Conservation (phyloP, 1,140 invertebrate species). For the fruit fly (Drosophila melanogaster) region Release_6_plus_ISO1_MT NT_037436.4:22716001-22716500, state of each 20-base stretch:
- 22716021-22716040: background rate
- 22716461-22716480: slow-evolving; percentile 20
- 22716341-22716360: slow-evolving; percentile 94
- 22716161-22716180: slow-evolving; percentile 28
- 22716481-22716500: slow-evolving; percentile 33
- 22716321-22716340: slow-evolving; percentile 68
- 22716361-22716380: slow-evolving; percentile 86
- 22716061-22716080: slow-evolving; percentile 88
- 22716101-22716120: slow-evolving; percentile 50
- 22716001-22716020: background rate
- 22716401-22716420: slow-evolving; percentile 88
- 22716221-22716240: background rate
- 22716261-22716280: slow-evolving; percentile 27
- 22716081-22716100: slow-evolving; percentile 87
- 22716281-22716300: slow-evolving; percentile 28
- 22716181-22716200: slow-evolving; percentile 38
- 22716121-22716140: slow-evolving; percentile 84
- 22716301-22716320: slow-evolving; percentile 68
- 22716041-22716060: slow-evolving; percentile 86
- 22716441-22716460: slow-evolving; percentile 1
- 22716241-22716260: background rate
- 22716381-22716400: slow-evolving; percentile 84
- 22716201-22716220: slow-evolving; percentile 50
- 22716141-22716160: slow-evolving; percentile 67
- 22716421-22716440: slow-evolving; percentile 9